These are phyloP conservation scores for Rhagonycha lutea DNA, from an alignment of 2,888 invertebrate species.

Conservation along the genomic window DNA sequence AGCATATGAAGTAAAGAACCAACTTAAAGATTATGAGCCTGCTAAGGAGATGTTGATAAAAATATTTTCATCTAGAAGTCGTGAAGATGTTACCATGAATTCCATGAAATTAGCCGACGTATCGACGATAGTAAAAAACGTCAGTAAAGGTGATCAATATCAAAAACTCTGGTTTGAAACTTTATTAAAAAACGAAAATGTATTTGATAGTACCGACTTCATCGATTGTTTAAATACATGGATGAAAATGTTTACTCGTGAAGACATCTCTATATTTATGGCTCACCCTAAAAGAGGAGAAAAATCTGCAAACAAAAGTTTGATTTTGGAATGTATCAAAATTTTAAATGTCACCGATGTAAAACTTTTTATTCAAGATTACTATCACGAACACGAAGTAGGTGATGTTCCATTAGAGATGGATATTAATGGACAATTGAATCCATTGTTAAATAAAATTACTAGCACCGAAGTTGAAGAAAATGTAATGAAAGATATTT, in stretches of 20 bases:
- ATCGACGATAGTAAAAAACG: slow-evolving; percentile 43
- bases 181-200: slow-evolving; percentile 41
- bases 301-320: slow-evolving; percentile 32
- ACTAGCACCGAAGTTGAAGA: slow-evolving; percentile 29
- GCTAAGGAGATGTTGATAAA: slow-evolving; percentile 44
- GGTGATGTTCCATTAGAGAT: slow-evolving; percentile 27
- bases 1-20: slow-evolving; percentile 46
- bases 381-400: slow-evolving; percentile 44
- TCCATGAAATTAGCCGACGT: slow-evolving; percentile 43
- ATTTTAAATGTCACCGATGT: slow-evolving; percentile 38
- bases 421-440: slow-evolving; percentile 35
- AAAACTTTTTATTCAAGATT: slow-evolving; percentile 35
- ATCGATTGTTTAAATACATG: slow-evolving; percentile 42
- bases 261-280: slow-evolving; percentile 42
- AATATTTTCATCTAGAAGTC: slow-evolving; percentile 45
- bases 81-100: slow-evolving; percentile 48
- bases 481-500: slow-evolving; percentile 38
- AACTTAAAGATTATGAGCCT: slow-evolving; percentile 42
- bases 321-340: slow-evolving; percentile 46
- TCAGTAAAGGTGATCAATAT: slow-evolving; percentile 40
- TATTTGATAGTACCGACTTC: slow-evolving; percentile 41
- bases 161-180: slow-evolving; percentile 50
- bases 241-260: slow-evolving; percentile 43
- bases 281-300: slow-evolving; percentile 33
- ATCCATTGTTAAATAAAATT: slow-evolving; percentile 43